phyloP scores from a whole-genome alignment of 2,113 vertebrate species.

The Embiotoca jacksoni region DNA sequence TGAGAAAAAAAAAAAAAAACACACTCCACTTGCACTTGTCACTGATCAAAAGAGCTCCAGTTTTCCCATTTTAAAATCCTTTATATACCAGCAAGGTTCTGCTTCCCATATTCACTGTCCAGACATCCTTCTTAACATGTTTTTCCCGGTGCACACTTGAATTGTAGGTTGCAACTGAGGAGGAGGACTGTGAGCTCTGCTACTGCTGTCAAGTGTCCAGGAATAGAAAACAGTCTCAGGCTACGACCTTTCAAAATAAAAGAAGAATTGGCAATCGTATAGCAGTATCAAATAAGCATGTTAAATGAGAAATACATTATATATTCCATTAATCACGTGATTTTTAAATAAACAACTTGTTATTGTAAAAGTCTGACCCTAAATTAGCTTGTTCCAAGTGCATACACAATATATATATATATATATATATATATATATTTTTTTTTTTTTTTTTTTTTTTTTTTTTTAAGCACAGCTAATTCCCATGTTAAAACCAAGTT shows the following conservation, averaged over 20 bases:
- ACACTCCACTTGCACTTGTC: constrained; percentile 57
- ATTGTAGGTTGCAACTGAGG: constrained; percentile 60
- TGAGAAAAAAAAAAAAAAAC: constrained; percentile 30
- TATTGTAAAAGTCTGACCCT: too few species aligned
- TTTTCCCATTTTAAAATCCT: constrained; percentile 66
- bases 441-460: neutral
- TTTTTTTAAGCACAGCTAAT: too few species aligned
- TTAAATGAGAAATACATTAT: neutral
- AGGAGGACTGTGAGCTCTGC: constrained; percentile 47
- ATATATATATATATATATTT: too few species aligned
- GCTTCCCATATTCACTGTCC: constrained; percentile 54
- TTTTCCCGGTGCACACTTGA: constrained; percentile 69
- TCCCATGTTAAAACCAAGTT: neutral
- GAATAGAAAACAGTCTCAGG: neutral
- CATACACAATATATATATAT: too few species aligned
- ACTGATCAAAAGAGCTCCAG: constrained; percentile 60
- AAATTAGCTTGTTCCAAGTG: too few species aligned
- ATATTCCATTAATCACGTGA: too few species aligned
- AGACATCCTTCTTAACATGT: constrained; percentile 51
- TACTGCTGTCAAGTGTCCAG: constrained; percentile 47
- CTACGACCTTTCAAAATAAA: constrained; percentile 68
- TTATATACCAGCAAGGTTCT: constrained; percentile 27
- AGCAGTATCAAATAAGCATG: neutral
- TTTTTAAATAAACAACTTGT: neutral
- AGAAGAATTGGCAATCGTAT: neutral